Conservation (phyloP, 1,140 invertebrate genomes). For the Bathynomus jamesi region DNA sequence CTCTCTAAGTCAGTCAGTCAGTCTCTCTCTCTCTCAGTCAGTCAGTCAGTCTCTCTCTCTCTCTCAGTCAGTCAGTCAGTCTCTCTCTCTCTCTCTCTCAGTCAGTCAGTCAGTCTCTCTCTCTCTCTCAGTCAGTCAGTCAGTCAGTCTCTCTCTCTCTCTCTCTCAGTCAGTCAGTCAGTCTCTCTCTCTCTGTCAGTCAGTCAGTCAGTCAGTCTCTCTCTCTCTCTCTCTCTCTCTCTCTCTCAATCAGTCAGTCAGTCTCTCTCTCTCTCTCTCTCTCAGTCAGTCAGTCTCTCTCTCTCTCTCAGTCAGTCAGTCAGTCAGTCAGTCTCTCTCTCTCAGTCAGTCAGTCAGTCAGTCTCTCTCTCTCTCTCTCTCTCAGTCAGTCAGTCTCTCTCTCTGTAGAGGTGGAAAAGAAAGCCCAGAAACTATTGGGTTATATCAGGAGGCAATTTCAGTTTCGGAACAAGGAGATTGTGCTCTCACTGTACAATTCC, state of each 20-base stretch:
- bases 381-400: not conserved
- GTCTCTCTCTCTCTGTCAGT: not conserved
- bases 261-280: not conserved
- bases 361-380: not conserved
- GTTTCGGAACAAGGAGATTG: too few species aligned
- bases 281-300: not conserved
- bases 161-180: not conserved
- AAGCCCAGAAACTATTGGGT: too few species aligned
- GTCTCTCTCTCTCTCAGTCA: not conserved
- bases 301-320: not conserved
- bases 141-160: not conserved
- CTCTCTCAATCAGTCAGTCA: not conserved
- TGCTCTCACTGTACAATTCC: too few species aligned
- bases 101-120: not conserved
- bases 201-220: not conserved
- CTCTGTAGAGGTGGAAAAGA: too few species aligned
- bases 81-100: not conserved
- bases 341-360: not conserved
- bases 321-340: not conserved
- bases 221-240: not conserved
- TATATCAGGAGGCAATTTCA: too few species aligned
- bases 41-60: not conserved
- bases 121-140: not conserved
- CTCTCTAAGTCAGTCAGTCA: slow-evolving; percentile 1
- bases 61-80: not conserved